These are phyloP conservation scores for Conger conger DNA, from an alignment of 2,113 vertebrate genomes.

Conservation along the genomic window DNA sequence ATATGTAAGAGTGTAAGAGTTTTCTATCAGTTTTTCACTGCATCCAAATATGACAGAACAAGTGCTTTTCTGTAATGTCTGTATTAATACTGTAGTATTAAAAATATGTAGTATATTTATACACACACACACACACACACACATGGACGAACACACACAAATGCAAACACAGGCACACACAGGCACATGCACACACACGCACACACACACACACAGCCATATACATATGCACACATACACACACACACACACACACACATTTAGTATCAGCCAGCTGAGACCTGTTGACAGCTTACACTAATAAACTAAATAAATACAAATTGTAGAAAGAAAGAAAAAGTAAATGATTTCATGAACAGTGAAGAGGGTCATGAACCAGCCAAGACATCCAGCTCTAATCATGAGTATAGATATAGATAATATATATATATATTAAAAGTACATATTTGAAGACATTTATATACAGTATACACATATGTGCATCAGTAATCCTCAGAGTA, in stretches of 20 bases:
- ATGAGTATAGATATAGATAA: neutral
- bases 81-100: too few species aligned
- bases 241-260: too few species aligned
- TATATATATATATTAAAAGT: neutral
- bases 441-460: neutral
- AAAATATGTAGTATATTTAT: too few species aligned
- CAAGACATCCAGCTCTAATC: neutral
- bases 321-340: neutral
- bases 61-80: too few species aligned
- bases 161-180: too few species aligned
- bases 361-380: neutral
- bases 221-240: too few species aligned
- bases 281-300: neutral
- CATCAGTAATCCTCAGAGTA: neutral
- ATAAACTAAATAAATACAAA: constrained; percentile 5
- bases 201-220: too few species aligned
- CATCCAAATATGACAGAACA: too few species aligned
- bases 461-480: neutral
- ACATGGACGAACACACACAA: too few species aligned
- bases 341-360: neutral
- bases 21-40: neutral
- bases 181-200: too few species aligned
- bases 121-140: too few species aligned
- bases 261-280: neutral
- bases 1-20: neutral